Base-by-base conservation (phyloP, 2,113 vertebrate species). In the Struthidea cinerea region DNA sequence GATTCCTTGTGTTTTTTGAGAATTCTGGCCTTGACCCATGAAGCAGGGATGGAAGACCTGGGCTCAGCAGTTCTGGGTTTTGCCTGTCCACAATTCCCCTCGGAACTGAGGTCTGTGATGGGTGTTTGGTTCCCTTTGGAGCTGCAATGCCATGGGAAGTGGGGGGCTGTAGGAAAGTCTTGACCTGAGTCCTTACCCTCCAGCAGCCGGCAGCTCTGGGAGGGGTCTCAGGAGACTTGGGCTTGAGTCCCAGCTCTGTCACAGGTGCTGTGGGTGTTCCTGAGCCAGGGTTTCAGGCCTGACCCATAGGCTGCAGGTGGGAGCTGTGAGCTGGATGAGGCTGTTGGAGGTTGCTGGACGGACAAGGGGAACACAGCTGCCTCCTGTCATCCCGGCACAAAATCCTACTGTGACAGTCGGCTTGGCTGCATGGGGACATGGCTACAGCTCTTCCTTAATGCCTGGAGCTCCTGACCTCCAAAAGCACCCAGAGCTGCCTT, bases 301-400 rank as follows among this genome's bases (percentile, higher is more conserved):
- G 56, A 39, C 30, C 27, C 0, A 0, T 1, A 1, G 0, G 0
- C 42, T 73, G 75, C 37, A 75, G 60, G 39, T n/a, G 44, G 71
- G 52, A 89, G 16, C 69, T 60, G 37, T 6, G 57, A 35, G 69
- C 52, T 60, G 32, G 21, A 3, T 17, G 33, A 77, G 33, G 78
- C 50, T 20, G 7, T 15, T 46, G 63, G 78, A 67, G 14, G 32
- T 28, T 44, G 1, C 28, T 22, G 53, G 32, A 9, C 27, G 83
- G 50, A 42, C 28, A 41, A 73, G 65, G 28, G 17, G 41, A 80
- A 17, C 28, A 50, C 61, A 83, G 71, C 59, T 86, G 67, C n/a
- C 49, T 83, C 46, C 46, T 28, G 53, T 28, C 83, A 90, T 2
- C 26, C 71, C 2, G 0, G n/a, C 24, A 32, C 39, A 47, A 22